Evolutionary conservation across 2,113 vertebrate genomes (phyloP), one percentile per base, ranked within the genome.

Genomic region (Cololabis saira): DNA sequence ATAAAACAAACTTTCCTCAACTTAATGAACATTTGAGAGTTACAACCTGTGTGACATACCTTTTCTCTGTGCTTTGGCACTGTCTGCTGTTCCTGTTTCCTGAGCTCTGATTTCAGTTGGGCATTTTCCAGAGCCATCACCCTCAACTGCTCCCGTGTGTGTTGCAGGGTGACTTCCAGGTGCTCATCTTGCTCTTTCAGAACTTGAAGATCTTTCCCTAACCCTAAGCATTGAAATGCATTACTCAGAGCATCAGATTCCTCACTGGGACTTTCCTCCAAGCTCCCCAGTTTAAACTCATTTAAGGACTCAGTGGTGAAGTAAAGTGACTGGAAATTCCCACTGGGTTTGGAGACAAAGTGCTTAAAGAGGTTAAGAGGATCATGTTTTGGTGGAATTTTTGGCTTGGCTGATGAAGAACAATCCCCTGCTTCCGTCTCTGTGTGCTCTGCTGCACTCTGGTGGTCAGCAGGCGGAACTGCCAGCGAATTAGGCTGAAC

Each of bases 111-210:
- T 70, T 14, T 86, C 16, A 90, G 68, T 50, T 2, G 67, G 53
- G 47, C 17, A 2, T 87, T 93, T 70, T 91, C 86, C 52, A 45
- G 50, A 51, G 12, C 0, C 41, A 44, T 63, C 74, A 71, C 65
- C 69, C 68, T 49, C 14, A 90, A 51, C 50, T 88, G 64, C 51
- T 17, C 67, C 57, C 86, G 22, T 9, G 69, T 63, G 0, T 65
- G 70, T 86, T 79, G 63, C 71, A 91, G 45, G 30, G 21, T 5
- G 1, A 50, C 74, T 65, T 74, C 70, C 18, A 88, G 1, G 0
- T 42, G 37, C 15, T 61, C 48, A 33, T 76, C 61, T 70, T 91
- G 76, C n/a, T 80, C 53, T 67, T 15, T 45, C 0, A 63, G 68
- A 53, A 61, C 44, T 27, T 87, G 66, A 27, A 78, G 53, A 58